A percentile compares a stretch with the other conserved stretches of the same genome.
phyloP scores from a whole-genome alignment of 2,113 vertebrate genomes.

The Pterocles burchelli region DNA sequence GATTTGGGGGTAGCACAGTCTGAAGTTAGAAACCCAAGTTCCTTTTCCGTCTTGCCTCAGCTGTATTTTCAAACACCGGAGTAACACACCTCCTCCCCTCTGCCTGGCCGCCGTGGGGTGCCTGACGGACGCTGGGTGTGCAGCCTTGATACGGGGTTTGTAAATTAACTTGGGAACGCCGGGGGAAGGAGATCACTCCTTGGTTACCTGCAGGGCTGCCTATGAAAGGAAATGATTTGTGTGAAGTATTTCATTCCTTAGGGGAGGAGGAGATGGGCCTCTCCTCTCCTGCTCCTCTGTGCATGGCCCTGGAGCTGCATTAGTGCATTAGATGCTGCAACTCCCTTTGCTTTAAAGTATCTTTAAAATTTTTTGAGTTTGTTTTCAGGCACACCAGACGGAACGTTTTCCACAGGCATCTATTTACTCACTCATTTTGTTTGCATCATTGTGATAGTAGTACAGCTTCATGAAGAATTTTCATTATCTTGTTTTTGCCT shows the following conservation, averaged over 20 bases:
- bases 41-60: neutral
- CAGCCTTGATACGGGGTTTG: neutral
- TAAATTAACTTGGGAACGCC: neutral
- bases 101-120: neutral
- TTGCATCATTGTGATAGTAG: neutral
- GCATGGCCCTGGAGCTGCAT: neutral
- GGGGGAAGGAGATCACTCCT: fast-evolving
- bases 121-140: neutral
- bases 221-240: neutral
- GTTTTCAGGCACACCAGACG: neutral
- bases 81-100: neutral
- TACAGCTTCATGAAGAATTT: neutral
- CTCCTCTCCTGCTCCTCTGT: neutral
- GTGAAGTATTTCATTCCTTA: neutral
- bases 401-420: neutral
- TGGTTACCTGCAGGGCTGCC: neutral
- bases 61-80: neutral
- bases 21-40: neutral
- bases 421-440: neutral
- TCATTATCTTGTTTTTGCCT: neutral
- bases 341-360: neutral
- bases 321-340: fast-evolving
- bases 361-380: neutral
- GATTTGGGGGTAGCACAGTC: neutral
- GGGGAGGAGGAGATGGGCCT: neutral